phyloP scores from a whole-genome alignment of 2,888 invertebrate species.

The Dichetophora obliterata region DNA sequence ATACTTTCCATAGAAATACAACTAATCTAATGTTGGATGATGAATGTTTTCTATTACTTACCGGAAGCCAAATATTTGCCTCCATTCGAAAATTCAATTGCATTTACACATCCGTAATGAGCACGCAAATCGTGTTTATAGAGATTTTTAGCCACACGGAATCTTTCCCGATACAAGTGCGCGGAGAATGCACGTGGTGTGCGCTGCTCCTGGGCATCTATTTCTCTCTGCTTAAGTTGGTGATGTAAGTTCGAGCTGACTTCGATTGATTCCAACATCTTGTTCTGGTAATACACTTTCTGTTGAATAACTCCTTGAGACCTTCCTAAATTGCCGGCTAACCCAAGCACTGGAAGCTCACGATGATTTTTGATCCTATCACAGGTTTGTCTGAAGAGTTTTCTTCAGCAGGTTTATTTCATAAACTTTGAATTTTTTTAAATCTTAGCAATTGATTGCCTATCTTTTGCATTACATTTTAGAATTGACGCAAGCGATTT shows the following conservation, averaged over 20 bases:
- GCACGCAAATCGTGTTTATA: conserved; percentile 87
- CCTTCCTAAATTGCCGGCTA: neutral
- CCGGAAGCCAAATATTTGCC: conserved; percentile 91
- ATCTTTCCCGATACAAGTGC: conserved; percentile 71
- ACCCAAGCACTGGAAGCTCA: no score
- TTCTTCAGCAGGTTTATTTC: neutral
- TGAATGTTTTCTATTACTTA: conserved; percentile 69
- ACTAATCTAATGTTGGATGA: neutral
- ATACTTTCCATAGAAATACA: neutral
- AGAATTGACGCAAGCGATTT: conserved; percentile 7
- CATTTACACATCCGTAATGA: conserved; percentile 97
- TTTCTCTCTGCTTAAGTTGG: conserved; percentile 51
- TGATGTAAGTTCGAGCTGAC: conserved; percentile 47
- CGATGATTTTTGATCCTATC: no score
- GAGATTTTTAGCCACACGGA: conserved; percentile 80
- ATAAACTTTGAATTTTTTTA: no score
- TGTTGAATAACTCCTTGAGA: neutral
- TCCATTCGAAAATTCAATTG: conserved; percentile 92
- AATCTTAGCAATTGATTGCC: no score
- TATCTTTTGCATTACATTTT: neutral
- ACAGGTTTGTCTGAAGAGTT: neutral
- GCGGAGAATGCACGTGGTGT: conserved; percentile 54
- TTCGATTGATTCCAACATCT: conserved; percentile 49
- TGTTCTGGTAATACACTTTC: neutral
- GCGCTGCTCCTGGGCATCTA: conserved; percentile 45